Percentiles rank a stretch among this genome's conserved stretches.
Evolutionary conservation across 2,113 vertebrate genomes (phyloP).

Genomic region (Neopipo cinnamomea): DNA sequence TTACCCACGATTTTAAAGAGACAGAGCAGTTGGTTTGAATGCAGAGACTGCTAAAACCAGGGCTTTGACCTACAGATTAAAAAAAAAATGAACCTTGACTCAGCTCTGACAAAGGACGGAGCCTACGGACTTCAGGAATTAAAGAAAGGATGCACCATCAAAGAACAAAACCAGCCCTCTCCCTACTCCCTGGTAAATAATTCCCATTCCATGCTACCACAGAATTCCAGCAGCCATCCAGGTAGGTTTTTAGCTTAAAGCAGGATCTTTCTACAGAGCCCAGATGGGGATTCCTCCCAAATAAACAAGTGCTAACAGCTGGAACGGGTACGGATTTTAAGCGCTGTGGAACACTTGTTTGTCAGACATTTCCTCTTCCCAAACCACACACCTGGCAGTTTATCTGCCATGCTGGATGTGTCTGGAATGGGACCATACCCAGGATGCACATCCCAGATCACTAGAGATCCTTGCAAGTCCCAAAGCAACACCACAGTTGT

Average conservation of each 20-base stretch:
- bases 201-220: fast-evolving
- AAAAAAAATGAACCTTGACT: neutral
- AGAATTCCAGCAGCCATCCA: neutral
- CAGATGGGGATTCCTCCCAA: neutral
- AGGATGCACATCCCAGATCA: neutral
- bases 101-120: neutral
- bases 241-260: neutral
- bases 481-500: neutral
- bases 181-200: neutral
- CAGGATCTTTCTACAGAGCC: neutral
- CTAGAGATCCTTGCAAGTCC: neutral
- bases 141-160: neutral
- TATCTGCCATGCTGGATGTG: neutral
- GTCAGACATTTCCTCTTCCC: neutral
- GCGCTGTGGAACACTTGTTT: fast-evolving
- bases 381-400: neutral
- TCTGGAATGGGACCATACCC: neutral
- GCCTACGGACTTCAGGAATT: neutral
- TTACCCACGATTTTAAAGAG: neutral
- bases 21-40: neutral
- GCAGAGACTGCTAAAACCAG: neutral
- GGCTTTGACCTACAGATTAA: neutral
- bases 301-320: neutral
- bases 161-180: fast-evolving
- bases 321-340: neutral